Evolutionary conservation across 2,797 vertebrate species (phyloP).

Genomic region (Ptychadena robeensis): DNA sequence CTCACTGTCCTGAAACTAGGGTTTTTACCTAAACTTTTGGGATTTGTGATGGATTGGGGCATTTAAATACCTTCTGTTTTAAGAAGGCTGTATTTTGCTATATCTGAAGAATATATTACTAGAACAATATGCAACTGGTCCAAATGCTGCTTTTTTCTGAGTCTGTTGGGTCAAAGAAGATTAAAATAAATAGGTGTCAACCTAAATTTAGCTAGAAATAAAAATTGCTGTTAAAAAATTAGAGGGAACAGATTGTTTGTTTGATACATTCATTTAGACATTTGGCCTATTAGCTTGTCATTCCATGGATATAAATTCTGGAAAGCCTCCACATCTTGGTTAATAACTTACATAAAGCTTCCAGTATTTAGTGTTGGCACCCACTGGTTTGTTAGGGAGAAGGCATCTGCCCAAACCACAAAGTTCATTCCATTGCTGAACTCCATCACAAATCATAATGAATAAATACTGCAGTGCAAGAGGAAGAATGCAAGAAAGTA

Average conservation of each 20-base stretch:
- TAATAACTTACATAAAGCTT: slow-evolving; percentile 42
- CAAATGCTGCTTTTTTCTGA: not conserved
- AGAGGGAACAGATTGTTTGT: slow-evolving; percentile 23
- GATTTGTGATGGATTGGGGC: no score
- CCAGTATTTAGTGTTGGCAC: slow-evolving; percentile 51
- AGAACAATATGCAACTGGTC: no score
- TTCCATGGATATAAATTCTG: slow-evolving; percentile 49
- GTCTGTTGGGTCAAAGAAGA: not conserved
- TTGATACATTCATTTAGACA: not conserved
- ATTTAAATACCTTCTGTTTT: no score
- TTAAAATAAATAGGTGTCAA: slow-evolving; percentile 20
- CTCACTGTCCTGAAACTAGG: no score
- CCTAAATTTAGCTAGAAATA: not conserved
- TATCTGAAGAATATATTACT: no score
- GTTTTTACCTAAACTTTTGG: no score
- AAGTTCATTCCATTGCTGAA: slow-evolving; percentile 27
- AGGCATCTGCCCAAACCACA: slow-evolving; percentile 48
- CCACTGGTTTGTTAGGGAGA: slow-evolving; percentile 20
- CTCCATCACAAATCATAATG: slow-evolving; percentile 19
- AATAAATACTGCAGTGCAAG: slow-evolving; percentile 2
- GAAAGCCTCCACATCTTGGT: slow-evolving; percentile 30
- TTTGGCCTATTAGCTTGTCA: slow-evolving; percentile 39
- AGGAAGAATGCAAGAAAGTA: not conserved
- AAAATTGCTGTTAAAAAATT: slow-evolving; percentile 34
- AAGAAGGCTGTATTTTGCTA: no score